Base-by-base conservation (phyloP, 2,888 invertebrate genomes). In the Adineta ricciae region DNA sequence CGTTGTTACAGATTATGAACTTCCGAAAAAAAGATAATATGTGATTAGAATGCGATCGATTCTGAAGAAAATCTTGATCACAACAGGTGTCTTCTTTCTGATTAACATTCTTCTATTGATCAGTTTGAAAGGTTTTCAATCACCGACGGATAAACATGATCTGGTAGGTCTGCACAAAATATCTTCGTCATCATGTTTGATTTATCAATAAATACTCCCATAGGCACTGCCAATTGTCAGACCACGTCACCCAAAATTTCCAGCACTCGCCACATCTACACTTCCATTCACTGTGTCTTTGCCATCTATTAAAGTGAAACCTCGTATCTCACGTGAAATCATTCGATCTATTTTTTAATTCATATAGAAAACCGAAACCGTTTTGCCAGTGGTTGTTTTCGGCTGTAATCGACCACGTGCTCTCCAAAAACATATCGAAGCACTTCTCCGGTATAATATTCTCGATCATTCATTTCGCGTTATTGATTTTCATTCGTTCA, bases 361-460 rank as follows among this genome's bases (percentile, higher is more conserved):
- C n/a, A n/a, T 64, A 0, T 41, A 78, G 73, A 78, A 78, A 41
- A 41, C 1, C 9, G 2, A 21, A 64, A 83, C 27, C 19, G 49
- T 83, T 49, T 21, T 83, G 46, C 83, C 84, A 24, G 83, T 85
- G 19, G 36, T 85, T 24, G 85, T 85, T n/a, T 83, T 85, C 73
- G 73, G 83, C 8, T 85, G 85, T 73, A 85, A 85, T 85, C 73
- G 85, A 82, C 83, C 85, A 16, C 50, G 72, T 50, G 73, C 85
- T 50, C 83, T 85, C 14, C 73, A 85, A 85, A 84, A 64, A 41
- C 85, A 85, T 73, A 49, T 85, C 27, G 73, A 82, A 49, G 50
- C 83, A 73, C 78, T 85, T 24, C 50, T 85, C n/a, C 54, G 73
- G 54, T 72, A 82, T 2, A 16, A 64, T 38, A 19, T 24, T 24